Percentiles rank a stretch among this genome's conserved stretches.
Evolutionary conservation across 2,113 vertebrate species (phyloP).

Genomic region (Pavo muticus): DNA sequence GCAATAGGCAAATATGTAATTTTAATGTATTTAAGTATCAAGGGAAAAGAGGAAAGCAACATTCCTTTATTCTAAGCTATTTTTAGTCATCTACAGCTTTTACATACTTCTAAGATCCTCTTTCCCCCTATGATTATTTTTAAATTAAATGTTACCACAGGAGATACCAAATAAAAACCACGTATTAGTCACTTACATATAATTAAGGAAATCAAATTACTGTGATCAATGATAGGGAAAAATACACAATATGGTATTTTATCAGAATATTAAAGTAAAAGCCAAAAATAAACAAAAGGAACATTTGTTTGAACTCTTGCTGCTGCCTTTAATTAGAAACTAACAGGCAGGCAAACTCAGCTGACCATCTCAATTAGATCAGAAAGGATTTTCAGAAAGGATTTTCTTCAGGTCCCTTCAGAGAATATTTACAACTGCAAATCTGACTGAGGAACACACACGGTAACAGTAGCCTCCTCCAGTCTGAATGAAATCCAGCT

Average conservation of each 20-base stretch:
- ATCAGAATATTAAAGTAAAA: slow-evolving; percentile 21
- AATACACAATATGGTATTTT: not conserved
- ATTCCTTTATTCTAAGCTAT: not conserved
- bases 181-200: not conserved
- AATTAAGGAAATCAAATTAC: slow-evolving; percentile 23
- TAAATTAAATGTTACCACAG: not conserved
- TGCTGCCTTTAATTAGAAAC: slow-evolving; percentile 8
- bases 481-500: not conserved
- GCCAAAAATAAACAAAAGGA: not conserved
- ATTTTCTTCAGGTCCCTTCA: not conserved
- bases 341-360: not conserved
- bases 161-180: not conserved
- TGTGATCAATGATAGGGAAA: not conserved
- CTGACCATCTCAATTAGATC: not conserved
- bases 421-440: not conserved
- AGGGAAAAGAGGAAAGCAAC: not conserved
- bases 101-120: not conserved
- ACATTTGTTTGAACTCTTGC: not conserved
- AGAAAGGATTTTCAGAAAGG: not conserved
- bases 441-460: not conserved
- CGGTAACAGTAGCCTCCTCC: not conserved
- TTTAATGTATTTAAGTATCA: not conserved
- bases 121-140: not conserved
- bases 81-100: not conserved
- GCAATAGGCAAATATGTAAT: not conserved